Conservation (phyloP, 92 coral and sea anemone species). For the Galaxea fascicularis region DNA sequence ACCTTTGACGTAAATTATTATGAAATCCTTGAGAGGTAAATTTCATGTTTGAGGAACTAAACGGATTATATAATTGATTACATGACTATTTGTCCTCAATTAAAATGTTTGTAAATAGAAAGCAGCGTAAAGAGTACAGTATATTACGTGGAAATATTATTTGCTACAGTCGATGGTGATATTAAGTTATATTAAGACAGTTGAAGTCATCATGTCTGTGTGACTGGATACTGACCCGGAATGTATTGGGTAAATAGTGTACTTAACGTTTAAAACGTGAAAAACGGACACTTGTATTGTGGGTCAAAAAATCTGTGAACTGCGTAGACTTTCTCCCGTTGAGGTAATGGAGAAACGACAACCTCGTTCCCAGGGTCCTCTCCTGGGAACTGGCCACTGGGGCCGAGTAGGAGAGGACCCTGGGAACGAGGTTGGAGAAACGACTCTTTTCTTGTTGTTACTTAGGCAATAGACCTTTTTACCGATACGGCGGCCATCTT, state of each 20-base stretch:
- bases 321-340: neutral
- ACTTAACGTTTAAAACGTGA: neutral
- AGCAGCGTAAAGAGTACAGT: neutral
- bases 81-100: neutral
- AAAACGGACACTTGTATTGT: neutral
- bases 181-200: neutral
- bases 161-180: neutral
- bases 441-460: neutral
- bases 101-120: conserved; percentile 34
- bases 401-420: too few species aligned
- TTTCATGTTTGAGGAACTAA: neutral
- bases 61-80: neutral
- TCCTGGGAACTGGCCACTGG: too few species aligned
- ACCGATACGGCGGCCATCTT: too few species aligned
- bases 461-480: too few species aligned
- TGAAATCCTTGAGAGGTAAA: neutral
- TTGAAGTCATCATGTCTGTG: neutral
- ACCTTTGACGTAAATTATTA: conserved; percentile 2
- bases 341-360: too few species aligned
- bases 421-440: too few species aligned
- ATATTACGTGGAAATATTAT: conserved; percentile 27
- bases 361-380: too few species aligned
- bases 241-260: neutral
- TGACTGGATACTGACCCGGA: neutral
- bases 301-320: neutral